Evolutionary conservation across 2,888 invertebrate genomes (phyloP).

Genomic region (Parnassius glacialis): DNA sequence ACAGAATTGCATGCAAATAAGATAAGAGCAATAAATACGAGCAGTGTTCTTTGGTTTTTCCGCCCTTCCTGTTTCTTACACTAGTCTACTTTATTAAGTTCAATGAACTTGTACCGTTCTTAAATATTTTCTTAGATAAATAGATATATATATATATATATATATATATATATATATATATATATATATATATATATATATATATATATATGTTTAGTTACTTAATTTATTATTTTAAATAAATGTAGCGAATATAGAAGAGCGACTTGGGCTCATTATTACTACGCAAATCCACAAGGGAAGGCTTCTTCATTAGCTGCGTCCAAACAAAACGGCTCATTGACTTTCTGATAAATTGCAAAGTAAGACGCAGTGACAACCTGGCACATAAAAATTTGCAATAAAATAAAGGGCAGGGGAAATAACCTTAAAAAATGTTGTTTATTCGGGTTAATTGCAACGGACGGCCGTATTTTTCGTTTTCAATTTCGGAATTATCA

Average conservation of each 20-base stretch:
- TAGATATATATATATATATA: too few species aligned
- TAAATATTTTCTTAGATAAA: constrained; percentile 21
- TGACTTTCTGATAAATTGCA: constrained; percentile 78
- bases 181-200: too few species aligned
- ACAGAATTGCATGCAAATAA: constrained; percentile 78
- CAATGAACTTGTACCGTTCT: constrained; percentile 43
- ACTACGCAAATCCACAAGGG: constrained; percentile 56
- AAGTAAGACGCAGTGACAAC: constrained; percentile 70
- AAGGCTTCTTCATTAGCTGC: constrained; percentile 73
- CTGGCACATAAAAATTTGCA: constrained; percentile 55
- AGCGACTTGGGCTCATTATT: constrained; percentile 6
- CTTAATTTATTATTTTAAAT: not conserved
- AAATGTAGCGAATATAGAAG: constrained; percentile 9
- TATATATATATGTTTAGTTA: not conserved
- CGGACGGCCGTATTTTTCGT: constrained; percentile 1
- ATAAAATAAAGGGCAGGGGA: constrained; percentile 29
- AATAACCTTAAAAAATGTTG: constrained; percentile 17
- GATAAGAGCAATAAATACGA: constrained; percentile 73
- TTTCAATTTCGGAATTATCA: constrained; percentile 30
- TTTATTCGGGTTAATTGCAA: constrained; percentile 3
- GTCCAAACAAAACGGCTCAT: constrained; percentile 78
- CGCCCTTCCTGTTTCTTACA: constrained; percentile 52
- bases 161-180: too few species aligned
- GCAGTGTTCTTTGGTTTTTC: constrained; percentile 51
- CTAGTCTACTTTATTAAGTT: constrained; percentile 52